Conservation (phyloP, 2,113 vertebrate genomes). For the Ciconia boyciana region DNA sequence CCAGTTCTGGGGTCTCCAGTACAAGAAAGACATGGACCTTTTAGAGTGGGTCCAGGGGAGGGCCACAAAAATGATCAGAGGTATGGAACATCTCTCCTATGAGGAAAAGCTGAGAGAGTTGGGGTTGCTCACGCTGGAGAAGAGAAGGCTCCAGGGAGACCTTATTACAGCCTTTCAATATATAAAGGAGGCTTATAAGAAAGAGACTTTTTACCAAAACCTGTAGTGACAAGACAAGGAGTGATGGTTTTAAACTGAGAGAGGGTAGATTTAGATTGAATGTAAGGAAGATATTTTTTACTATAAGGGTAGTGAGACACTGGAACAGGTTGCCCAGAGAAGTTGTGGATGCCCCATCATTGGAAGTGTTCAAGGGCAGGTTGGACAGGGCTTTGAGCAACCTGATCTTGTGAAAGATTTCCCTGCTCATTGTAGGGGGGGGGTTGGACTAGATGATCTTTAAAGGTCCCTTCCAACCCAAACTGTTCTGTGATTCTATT, state of each 20-base stretch:
- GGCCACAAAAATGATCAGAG: background rate
- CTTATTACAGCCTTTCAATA: background rate
- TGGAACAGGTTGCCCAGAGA: background rate
- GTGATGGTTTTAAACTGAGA: background rate
- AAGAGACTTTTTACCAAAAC: background rate
- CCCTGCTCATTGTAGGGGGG: background rate
- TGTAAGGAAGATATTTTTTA: background rate
- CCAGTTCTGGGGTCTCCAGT: background rate
- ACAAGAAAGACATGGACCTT: too few species aligned
- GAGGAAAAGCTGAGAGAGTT: background rate
- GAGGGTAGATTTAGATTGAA: background rate
- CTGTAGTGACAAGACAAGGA: background rate
- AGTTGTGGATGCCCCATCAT: background rate
- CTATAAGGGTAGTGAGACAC: background rate
- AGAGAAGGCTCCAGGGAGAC: background rate
- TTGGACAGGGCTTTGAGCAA: background rate
- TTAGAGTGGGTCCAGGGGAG: fast-evolving
- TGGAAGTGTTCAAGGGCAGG: background rate
- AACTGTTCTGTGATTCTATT: background rate
- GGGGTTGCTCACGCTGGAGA: background rate
- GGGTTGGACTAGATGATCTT: background rate
- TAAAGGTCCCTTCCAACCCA: background rate
- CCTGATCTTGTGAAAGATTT: background rate
- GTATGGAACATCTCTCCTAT: background rate
- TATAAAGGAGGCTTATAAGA: background rate